Evolutionary conservation across 1,140 invertebrate species (phyloP).

Genomic region (Hirudo medicinalis): DNA sequence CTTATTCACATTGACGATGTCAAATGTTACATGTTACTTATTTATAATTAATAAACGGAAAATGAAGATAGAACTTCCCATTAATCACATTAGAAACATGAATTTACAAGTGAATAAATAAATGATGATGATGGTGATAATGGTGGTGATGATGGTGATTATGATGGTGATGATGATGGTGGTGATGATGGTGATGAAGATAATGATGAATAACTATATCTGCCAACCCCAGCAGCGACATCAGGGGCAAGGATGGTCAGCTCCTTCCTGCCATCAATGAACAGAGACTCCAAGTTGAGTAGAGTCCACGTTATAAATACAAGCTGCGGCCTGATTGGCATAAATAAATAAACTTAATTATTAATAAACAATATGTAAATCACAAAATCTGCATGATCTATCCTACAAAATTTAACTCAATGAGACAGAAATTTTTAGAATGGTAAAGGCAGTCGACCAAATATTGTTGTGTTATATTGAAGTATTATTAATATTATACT

Average conservation of each 20-base stretch:
- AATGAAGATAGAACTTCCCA: too few relatives aligned
- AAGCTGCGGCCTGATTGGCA: background rate
- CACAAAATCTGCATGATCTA: background rate
- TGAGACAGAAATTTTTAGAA: too few relatives aligned
- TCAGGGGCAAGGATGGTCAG: background rate
- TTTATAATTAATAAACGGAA: too few relatives aligned
- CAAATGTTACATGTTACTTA: too few relatives aligned
- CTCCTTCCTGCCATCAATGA: background rate
- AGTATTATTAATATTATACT: background rate
- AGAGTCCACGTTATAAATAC: slow-evolving; percentile 3
- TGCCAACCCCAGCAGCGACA: too few relatives aligned
- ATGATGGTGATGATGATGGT: background rate
- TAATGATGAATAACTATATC: background rate
- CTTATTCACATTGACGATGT: too few relatives aligned
- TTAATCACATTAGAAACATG: background rate
- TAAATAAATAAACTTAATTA: background rate
- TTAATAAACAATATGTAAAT: background rate
- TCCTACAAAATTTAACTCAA: too few relatives aligned
- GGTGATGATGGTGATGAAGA: slow-evolving; percentile 5
- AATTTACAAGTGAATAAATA: background rate
- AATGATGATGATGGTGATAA: background rate
- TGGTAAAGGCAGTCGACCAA: background rate
- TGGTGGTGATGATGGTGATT: background rate
- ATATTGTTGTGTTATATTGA: too few relatives aligned
- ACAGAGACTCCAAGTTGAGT: background rate